Conservation (phyloP, 2,888 invertebrate genomes). For the Hyposoter didymator region DNA sequence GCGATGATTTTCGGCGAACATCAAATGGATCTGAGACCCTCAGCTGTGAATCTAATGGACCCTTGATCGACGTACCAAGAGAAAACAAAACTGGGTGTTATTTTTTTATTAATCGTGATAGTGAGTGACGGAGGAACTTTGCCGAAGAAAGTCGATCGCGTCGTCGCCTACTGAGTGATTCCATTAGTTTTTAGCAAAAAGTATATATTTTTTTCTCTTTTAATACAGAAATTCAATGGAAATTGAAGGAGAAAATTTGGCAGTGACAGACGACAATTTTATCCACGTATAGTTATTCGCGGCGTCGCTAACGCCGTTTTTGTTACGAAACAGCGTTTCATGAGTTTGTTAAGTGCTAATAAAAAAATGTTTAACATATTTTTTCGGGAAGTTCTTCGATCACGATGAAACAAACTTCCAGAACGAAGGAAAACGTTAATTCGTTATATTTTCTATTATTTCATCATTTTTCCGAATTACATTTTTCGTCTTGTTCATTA, state of each 20-base stretch:
- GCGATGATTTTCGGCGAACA: constrained; percentile 91
- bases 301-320: constrained; percentile 24
- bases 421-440: too few relatives aligned
- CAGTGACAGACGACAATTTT: constrained; percentile 15
- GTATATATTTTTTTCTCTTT: constrained; percentile 15
- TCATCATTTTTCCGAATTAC: too few relatives aligned
- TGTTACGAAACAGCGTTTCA: constrained; percentile 48
- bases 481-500: too few relatives aligned
- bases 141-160: constrained; percentile 14
- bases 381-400: background rate
- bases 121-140: constrained; percentile 51
- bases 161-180: constrained; percentile 39
- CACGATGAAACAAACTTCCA: background rate
- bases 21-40: constrained; percentile 80
- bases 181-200: constrained; percentile 34
- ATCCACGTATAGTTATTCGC: background rate
- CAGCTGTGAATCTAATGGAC: constrained; percentile 81
- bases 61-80: constrained; percentile 69
- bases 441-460: too few relatives aligned
- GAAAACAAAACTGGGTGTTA: constrained; percentile 23
- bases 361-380: constrained; percentile 44
- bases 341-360: constrained; percentile 47
- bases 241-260: constrained; percentile 12
- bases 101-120: constrained; percentile 14
- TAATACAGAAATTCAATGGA: background rate